Conservation (phyloP, 2,113 vertebrate genomes). For the Alligator sinensis region DNA sequence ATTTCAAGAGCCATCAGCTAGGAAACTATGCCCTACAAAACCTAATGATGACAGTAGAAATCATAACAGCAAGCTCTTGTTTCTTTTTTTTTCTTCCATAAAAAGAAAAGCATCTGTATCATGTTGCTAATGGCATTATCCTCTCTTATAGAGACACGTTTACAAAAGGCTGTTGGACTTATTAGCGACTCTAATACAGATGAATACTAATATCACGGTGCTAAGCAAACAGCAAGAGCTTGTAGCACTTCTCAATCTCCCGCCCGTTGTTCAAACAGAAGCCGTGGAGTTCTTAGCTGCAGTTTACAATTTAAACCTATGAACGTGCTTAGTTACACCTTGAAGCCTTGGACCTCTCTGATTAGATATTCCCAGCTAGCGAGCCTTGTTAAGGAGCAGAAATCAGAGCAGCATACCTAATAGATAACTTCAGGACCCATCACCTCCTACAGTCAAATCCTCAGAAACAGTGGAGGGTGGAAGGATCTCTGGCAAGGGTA, state of each 20-base stretch:
- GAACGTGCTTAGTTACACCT: background rate
- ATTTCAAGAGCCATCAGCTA: conserved; percentile 48
- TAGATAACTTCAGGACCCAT: fast-evolving
- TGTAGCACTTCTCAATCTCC: background rate
- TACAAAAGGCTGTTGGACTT: conserved; percentile 46
- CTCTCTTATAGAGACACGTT: conserved; percentile 38
- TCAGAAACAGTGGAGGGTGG: background rate
- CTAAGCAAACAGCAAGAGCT: conserved; percentile 28
- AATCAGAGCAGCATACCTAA: background rate
- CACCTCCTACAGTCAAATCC: background rate
- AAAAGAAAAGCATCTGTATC: conserved; percentile 55
- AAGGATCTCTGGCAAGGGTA: background rate
- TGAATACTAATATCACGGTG: conserved; percentile 18
- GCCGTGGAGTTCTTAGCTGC: background rate
- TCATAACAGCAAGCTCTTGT: conserved; percentile 38
- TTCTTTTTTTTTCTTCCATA: conserved; percentile 28
- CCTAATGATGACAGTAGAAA: conserved; percentile 64
- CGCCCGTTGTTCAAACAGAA: conserved; percentile 2
- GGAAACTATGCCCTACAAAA: conserved; percentile 39
- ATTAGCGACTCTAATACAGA: conserved; percentile 37
- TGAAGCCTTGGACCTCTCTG: background rate
- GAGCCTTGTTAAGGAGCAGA: background rate
- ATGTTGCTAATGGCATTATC: conserved; percentile 65
- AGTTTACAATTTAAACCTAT: background rate
- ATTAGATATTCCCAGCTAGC: background rate